phyloP scores from a whole-genome alignment of 2,888 invertebrate genomes.

The Xestia xanthographa region DNA sequence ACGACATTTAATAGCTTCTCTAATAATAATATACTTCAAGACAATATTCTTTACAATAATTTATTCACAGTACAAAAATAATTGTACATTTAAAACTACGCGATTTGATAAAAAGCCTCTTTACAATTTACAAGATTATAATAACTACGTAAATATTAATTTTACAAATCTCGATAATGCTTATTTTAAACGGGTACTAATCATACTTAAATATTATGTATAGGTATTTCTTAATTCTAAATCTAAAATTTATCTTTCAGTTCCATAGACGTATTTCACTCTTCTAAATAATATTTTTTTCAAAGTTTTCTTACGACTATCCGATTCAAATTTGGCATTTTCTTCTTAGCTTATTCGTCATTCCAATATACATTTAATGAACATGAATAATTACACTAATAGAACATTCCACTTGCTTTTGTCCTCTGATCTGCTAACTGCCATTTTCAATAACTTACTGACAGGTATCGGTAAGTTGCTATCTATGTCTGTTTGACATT shows the following conservation, averaged over 20 bases:
- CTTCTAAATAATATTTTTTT: conserved; percentile 33
- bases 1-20: conserved; percentile 70
- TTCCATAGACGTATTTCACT: conserved; percentile 56
- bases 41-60: conserved; percentile 67
- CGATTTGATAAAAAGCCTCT: conserved; percentile 67
- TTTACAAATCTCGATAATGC: conserved; percentile 49
- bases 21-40: conserved; percentile 69
- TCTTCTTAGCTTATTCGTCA: conserved; percentile 29
- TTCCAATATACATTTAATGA: conserved; percentile 37
- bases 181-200: conserved; percentile 66
- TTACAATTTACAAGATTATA: conserved; percentile 63
- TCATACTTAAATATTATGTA: conserved; percentile 30
- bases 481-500: no score
- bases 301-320: conserved; percentile 32
- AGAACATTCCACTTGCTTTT: conserved; percentile 1
- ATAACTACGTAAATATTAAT: conserved; percentile 39
- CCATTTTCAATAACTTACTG: no score
- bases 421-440: background rate
- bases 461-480: no score
- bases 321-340: conserved; percentile 50
- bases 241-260: conserved; percentile 47
- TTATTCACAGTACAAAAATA: conserved; percentile 79
- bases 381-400: conserved; percentile 10
- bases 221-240: conserved; percentile 26
- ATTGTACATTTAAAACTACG: conserved; percentile 70